These are phyloP conservation scores for Manis javanica DNA, from an alignment of 2,797 vertebrate species.

Conservation along the genomic window DNA sequence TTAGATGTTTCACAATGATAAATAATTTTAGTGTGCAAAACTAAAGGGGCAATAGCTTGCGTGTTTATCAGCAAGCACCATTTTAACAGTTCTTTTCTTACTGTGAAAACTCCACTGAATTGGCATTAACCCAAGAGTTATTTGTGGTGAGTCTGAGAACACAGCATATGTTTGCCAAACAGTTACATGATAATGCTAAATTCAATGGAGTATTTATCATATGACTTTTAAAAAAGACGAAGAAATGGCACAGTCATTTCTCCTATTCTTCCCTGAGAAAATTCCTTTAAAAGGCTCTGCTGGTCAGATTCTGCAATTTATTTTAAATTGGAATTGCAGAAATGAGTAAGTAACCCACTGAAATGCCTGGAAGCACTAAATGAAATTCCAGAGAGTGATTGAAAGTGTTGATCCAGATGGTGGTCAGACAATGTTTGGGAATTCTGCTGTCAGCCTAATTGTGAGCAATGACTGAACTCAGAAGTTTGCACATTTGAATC, in stretches of 20 bases:
- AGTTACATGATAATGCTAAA: constrained; percentile 40
- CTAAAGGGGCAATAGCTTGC: background rate
- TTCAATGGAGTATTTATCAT: constrained; percentile 72
- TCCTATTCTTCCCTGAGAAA: constrained; percentile 31
- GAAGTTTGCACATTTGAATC: constrained; percentile 31
- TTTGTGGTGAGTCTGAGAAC: constrained; percentile 74
- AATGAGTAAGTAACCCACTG: constrained; percentile 11
- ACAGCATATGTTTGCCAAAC: constrained; percentile 41
- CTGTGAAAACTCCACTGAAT: constrained; percentile 68
- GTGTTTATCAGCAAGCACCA: constrained; percentile 18
- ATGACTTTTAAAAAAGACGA: background rate
- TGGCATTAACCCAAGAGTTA: constrained; percentile 67
- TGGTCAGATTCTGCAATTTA: constrained; percentile 24
- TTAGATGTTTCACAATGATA: constrained; percentile 9
- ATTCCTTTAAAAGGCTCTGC: constrained; percentile 9
- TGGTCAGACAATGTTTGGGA: constrained; percentile 29
- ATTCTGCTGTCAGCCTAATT: constrained; percentile 29
- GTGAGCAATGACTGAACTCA: constrained; percentile 49
- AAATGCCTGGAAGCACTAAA: constrained; percentile 57
- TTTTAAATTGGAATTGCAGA: constrained; percentile 46
- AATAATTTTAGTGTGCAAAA: constrained; percentile 39
- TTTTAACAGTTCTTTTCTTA: constrained; percentile 57
- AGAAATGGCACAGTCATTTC: constrained; percentile 44
- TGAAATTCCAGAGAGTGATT: constrained; percentile 59
- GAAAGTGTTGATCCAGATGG: constrained; percentile 53